phyloP scores from a whole-genome alignment of 2,797 vertebrate genomes.

The Enteromius fasciolatus region DNA sequence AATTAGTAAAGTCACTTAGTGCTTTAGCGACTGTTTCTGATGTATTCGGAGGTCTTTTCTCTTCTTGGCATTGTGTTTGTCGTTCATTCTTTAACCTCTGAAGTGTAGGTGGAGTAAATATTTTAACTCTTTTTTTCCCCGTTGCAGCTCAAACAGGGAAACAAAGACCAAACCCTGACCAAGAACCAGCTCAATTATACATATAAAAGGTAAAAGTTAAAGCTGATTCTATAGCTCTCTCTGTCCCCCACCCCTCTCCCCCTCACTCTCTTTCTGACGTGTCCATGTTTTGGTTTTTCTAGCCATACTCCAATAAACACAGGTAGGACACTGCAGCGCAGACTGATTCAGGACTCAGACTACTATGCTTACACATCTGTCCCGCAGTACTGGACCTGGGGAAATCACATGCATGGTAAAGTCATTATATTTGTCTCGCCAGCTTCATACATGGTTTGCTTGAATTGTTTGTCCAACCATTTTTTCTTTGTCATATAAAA shows the following conservation, averaged over 20 bases:
- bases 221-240: background rate
- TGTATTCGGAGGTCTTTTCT: background rate
- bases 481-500: constrained; percentile 44
- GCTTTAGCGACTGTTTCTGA: background rate
- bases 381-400: constrained; percentile 82
- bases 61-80: constrained; percentile 10
- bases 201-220: constrained; percentile 80
- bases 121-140: constrained; percentile 45
- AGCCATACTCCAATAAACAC: constrained; percentile 74
- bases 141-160: constrained; percentile 82
- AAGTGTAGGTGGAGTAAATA: constrained; percentile 5
- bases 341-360: constrained; percentile 67
- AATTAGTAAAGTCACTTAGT: constrained; percentile 32
- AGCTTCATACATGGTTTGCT: constrained; percentile 54
- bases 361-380: constrained; percentile 78
- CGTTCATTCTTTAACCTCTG: background rate
- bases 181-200: constrained; percentile 76
- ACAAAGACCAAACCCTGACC: constrained; percentile 80
- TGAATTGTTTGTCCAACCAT: constrained; percentile 54
- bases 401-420: constrained; percentile 72
- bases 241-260: no score
- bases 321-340: constrained; percentile 68
- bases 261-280: background rate
- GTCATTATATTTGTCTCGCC: background rate
- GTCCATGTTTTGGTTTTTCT: constrained; percentile 13